Base-by-base conservation (phyloP, 2,797 vertebrate species). In the Lutjanus argentimaculatus region DNA sequence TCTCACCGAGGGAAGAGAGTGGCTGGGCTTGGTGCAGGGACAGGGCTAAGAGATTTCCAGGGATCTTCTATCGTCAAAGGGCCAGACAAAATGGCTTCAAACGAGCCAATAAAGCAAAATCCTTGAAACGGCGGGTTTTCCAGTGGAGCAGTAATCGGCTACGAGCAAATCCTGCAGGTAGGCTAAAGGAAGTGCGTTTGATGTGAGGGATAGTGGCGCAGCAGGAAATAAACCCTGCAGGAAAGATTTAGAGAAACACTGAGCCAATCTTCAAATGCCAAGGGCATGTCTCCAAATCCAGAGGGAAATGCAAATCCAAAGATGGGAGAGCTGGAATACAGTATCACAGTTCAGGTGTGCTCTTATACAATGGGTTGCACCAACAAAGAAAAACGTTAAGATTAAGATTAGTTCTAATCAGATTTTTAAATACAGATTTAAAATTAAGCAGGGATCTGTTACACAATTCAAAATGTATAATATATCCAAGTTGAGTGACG, bases 81-180 rank as follows among this genome's bases (percentile, higher is more conserved):
- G 72, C 22, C 71, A 63, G 56, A 85, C 51, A 83, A 85, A 83
- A 82, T 67, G 22, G 59, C 49, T 83, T 90, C 69, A 81, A 85
- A 82, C 65, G 63, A 76, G 52, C 43, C 64, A 68, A 84, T 84
- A 80, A 85, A 83, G 77, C 22, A 11, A 88, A 91, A 86, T 81
- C 90, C 75, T 76, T 55, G 21, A 75, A 87, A 81, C 8, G 10
- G 63, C 71, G 55, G 64, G 67, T 77, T 67, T 81, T 90, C 68
- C 74, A 56, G 61, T 46, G 58, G 56, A 80, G 79, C 57, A 15
- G 74, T 87, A 90, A 93, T 88, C 53, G 25, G 61, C 77, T 63
- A 71, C 59, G 72, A 75, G 78, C 25, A 73, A 86, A 88, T 91
- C 88, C 83, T 72, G 86, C 83, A 72, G 78, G 73, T 83, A 48